Evolutionary conservation across 2,797 vertebrate species (phyloP), one percentile per base, ranked within the genome.

Genomic region (Scolopax rusticola): DNA sequence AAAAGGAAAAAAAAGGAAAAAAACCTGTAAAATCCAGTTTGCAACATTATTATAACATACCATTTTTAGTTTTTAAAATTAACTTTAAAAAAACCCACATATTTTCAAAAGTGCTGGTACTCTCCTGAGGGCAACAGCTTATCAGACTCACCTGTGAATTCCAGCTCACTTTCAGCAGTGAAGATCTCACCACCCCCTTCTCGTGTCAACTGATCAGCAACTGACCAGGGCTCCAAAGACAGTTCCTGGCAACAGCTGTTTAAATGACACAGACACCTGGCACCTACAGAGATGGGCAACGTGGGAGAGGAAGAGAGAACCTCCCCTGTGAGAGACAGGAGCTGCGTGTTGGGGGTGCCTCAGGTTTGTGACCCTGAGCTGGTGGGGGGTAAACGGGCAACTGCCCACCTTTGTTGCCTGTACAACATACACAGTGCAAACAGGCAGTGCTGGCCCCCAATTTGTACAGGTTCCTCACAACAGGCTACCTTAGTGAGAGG

Each of bases 1-100:
- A 97, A 98, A 97, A 97, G 80, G 91, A 57, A 63, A 71, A 92
- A 57, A 57, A 74, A 47, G n/a, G 45, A 57, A 86, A 94, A 91
- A 96, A 82, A 96, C 78, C 53, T 96, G 80, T 91, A 32, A 98
- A 96, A 94, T 83, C n/a, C 12, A 9, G 24, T 74, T 78, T 89
- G 48, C 28, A 84, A 57, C 25, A 68, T 33, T 6, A 89, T n/a
- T 59, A 51, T 14, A 86, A 64, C 14, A 32, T 27, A 9, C 4
- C 2, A 9, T 33, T 59, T 45, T 65, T 38, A 15, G 27, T 80
- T 71, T 51, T 77, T n/a, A 0, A 47, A 43, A 36, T 61, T 30
- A 21, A 41, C 14, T 74, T 73, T 45, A 14, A 63, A 57, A 40
- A 64, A 30, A 14, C 33, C 33, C 7, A 27, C 4, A 1, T 41